phyloP scores from a whole-genome alignment of 2,113 vertebrate genomes.

The Corapipo altera region DNA sequence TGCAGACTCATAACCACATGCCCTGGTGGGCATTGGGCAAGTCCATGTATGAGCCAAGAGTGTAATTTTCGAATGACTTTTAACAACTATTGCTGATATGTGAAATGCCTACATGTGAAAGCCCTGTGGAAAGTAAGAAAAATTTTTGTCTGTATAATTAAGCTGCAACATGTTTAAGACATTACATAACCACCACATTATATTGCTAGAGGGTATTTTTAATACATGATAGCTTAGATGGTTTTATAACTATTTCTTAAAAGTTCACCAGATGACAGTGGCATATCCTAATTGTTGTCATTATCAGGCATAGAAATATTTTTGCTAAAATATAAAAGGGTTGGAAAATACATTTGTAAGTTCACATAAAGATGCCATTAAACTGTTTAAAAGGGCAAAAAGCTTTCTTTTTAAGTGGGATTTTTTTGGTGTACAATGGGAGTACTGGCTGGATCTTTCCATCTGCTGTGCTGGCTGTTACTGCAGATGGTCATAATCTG shows the following conservation, averaged over 20 bases:
- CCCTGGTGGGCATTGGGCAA: background rate
- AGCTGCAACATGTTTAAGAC: background rate
- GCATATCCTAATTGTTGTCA: background rate
- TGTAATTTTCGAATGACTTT: background rate
- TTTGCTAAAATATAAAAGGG: background rate
- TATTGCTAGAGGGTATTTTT: background rate
- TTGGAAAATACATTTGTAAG: background rate
- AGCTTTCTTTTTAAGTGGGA: background rate
- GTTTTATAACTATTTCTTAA: background rate
- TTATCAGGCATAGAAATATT: background rate
- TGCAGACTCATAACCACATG: fast-evolving
- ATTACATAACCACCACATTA: background rate
- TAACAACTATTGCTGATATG: background rate
- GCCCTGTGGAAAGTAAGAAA: background rate
- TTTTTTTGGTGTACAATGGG: background rate
- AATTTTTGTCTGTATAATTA: background rate
- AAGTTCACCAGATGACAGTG: background rate
- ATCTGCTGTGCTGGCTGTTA: conserved; percentile 19
- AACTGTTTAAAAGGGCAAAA: conserved; percentile 2
- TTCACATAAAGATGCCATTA: background rate
- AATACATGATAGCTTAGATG: background rate
- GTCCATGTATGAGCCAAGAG: background rate
- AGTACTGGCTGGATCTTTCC: conserved; percentile 24
- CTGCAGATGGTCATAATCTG: conserved; percentile 28
- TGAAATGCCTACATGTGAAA: background rate